A percentile compares a stretch with the other conserved stretches of the same genome.
Conservation (phyloP, 2,113 vertebrate species). For the Penelope pileata region DNA sequence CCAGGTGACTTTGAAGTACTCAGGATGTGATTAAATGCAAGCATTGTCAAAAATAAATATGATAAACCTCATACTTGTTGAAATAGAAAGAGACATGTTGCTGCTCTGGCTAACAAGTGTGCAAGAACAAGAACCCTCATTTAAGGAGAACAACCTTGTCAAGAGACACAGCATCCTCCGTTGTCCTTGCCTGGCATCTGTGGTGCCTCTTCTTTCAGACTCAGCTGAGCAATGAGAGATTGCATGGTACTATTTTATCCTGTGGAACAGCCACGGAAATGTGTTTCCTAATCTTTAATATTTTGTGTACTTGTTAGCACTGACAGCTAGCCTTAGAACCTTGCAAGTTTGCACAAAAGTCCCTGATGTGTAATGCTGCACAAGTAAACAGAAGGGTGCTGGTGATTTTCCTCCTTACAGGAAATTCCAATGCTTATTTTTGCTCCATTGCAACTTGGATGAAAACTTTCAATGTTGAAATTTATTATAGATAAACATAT, state of each 20-base stretch:
- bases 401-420: background rate
- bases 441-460: background rate
- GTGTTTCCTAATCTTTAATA: background rate
- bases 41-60: background rate
- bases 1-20: background rate
- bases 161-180: background rate
- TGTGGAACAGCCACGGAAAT: background rate
- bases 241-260: accelerated
- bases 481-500: accelerated
- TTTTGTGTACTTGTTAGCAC: background rate
- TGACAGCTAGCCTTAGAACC: background rate
- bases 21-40: background rate
- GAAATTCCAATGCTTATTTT: background rate
- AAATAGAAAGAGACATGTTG: background rate
- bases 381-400: background rate
- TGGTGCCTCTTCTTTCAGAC: background rate
- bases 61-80: background rate
- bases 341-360: background rate
- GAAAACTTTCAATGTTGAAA: background rate
- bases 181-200: background rate
- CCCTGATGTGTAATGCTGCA: no score
- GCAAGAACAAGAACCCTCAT: background rate
- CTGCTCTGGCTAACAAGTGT: background rate
- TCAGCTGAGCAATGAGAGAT: background rate
- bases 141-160: background rate